Evolutionary conservation across 2,113 vertebrate species (phyloP).

Genomic region (Zeus faber): DNA sequence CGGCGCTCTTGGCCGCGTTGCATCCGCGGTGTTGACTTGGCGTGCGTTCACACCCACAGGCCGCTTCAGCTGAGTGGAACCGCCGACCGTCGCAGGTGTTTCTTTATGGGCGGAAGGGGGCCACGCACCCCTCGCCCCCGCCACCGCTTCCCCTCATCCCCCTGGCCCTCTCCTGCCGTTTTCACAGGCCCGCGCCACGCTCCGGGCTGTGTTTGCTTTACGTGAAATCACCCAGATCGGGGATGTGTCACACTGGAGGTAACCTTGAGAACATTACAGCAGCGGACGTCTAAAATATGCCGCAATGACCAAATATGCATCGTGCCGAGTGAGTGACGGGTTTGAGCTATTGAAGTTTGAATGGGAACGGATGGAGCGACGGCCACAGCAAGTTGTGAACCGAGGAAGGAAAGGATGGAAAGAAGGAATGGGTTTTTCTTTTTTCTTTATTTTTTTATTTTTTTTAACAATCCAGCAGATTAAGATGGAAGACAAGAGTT

Average conservation of each 20-base stretch:
- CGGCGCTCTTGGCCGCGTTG: constrained; percentile 53
- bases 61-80: constrained; percentile 42
- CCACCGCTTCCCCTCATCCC: constrained; percentile 19
- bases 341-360: constrained; percentile 36
- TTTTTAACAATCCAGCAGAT: constrained; percentile 30
- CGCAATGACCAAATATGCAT: constrained; percentile 13
- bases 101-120: constrained; percentile 47
- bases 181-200: constrained; percentile 29
- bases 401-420: constrained; percentile 21
- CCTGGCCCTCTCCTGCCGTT: constrained; percentile 36
- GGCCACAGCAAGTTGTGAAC: constrained; percentile 12
- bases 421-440: too few relatives aligned
- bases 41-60: constrained; percentile 38
- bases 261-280: constrained; percentile 43
- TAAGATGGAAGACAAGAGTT: constrained; percentile 31
- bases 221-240: constrained; percentile 34
- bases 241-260: constrained; percentile 25
- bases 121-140: constrained; percentile 28
- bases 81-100: constrained; percentile 58
- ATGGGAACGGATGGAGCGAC: constrained; percentile 23
- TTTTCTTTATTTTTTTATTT: too few relatives aligned
- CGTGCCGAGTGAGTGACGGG: constrained; percentile 19
- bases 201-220: constrained; percentile 31
- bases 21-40: constrained; percentile 38
- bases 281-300: constrained; percentile 1